Base-by-base conservation (phyloP, 2,113 vertebrate genomes). In the Bungarus multicinctus region DNA sequence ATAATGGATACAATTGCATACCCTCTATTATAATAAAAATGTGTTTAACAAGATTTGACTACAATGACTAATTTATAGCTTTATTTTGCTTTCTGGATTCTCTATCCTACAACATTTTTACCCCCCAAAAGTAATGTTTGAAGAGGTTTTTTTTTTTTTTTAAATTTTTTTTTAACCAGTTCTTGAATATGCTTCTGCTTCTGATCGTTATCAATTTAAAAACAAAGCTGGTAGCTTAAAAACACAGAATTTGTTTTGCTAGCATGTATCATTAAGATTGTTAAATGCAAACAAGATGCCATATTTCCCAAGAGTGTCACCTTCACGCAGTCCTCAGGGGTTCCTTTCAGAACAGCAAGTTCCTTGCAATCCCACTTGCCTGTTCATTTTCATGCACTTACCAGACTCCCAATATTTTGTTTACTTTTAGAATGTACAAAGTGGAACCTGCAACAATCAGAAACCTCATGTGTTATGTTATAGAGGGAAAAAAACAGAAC, bases 191-290 rank as follows among this genome's bases (percentile, higher is more conserved):
- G 34, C 20, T 81, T 34, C 74, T 81, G 22, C 7, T 81, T 81
- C 18, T 43, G 34, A 43, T 43, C 39, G 34, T 81, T 81, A 39
- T 93, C 9, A 6, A 85, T 94, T 0, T 94, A 95, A 92, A 53
- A 8, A 90, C 88, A 30, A 94, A 96, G 95, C 95, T 94, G 96
- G 86, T 86, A 58, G n/a, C 91, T 93, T 18, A 3, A 94, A 85
- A 7, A 92, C 85, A 94, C 8, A 47, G 91, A 91, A 88, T 5
- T 91, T 94, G 10, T 64, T 52, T 94, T 52, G 92, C 45, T 93
- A 45, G 92, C 89, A 34, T 5, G 81, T 89, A 87, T 88, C 94
- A 25, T 93, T 57, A 39, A 93, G 95, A 95, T 89, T 94, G 94
- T 89, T 95, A 89, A 94, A 94, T 14, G 52, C 91, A 25, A 95